A percentile compares a stretch with the other conserved stretches of the same genome.
These are phyloP conservation scores for Drosophila quinaria DNA, from an alignment of 2,888 invertebrate genomes.

Conservation along the genomic window DNA sequence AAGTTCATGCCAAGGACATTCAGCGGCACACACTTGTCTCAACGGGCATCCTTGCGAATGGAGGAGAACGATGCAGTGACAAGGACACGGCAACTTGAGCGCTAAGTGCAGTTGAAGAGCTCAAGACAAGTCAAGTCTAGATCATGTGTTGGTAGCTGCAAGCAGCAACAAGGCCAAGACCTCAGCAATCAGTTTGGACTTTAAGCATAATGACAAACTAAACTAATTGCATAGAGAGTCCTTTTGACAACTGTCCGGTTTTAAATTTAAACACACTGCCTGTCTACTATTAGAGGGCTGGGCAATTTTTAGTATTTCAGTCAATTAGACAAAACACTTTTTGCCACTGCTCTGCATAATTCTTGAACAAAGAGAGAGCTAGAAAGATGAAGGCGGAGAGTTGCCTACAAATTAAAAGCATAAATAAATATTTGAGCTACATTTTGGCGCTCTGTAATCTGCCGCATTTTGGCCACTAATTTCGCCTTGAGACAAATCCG, in stretches of 20 bases:
- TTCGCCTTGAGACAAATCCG: slow-evolving; percentile 71
- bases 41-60: not conserved
- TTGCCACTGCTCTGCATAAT: slow-evolving; percentile 49
- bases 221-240: slow-evolving; percentile 34
- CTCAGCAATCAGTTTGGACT: slow-evolving; percentile 8
- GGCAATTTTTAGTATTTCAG: slow-evolving; percentile 16
- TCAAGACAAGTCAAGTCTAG: slow-evolving; percentile 31
- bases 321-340: slow-evolving; percentile 58
- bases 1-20: slow-evolving; percentile 73
- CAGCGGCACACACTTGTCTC: slow-evolving; percentile 17
- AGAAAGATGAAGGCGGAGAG: not conserved
- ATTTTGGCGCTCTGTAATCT: slow-evolving; percentile 76
- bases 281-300: slow-evolving; percentile 12
- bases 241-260: slow-evolving; percentile 13
- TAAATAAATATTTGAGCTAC: slow-evolving; percentile 76
- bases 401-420: slow-evolving; percentile 59
- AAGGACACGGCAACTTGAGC: slow-evolving; percentile 53
- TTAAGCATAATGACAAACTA: slow-evolving; percentile 32
- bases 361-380: slow-evolving; percentile 33
- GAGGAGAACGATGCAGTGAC: slow-evolving; percentile 8
- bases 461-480: slow-evolving; percentile 78
- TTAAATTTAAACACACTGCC: slow-evolving; percentile 13
- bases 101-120: slow-evolving; percentile 46
- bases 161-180: slow-evolving; percentile 33
- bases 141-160: slow-evolving; percentile 17